phyloP scores from a whole-genome alignment of 2,113 vertebrate genomes.

The Calcarius ornatus region DNA sequence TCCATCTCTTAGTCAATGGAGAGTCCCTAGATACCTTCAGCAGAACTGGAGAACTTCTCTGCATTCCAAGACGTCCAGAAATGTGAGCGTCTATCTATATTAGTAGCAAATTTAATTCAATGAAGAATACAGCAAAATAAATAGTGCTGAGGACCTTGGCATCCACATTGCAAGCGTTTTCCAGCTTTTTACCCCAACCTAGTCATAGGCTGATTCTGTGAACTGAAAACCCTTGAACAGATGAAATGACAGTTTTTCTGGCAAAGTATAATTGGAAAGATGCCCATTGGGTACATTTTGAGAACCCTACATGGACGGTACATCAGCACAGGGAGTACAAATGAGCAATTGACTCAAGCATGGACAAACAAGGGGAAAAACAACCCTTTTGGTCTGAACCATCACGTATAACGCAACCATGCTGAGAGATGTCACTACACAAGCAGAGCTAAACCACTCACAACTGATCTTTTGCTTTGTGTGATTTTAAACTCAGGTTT shows the following conservation, averaged over 20 bases:
- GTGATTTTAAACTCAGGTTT: background rate
- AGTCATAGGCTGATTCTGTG: background rate
- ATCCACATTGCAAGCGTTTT: background rate
- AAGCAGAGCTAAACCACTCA: background rate
- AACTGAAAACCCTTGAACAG: background rate
- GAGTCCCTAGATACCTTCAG: background rate
- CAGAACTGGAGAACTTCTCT: background rate
- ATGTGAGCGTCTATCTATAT: background rate
- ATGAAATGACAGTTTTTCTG: background rate
- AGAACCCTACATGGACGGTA: background rate
- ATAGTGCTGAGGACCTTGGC: background rate
- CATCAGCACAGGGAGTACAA: background rate
- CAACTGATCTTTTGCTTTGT: background rate
- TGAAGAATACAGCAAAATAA: background rate
- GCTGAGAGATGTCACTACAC: background rate
- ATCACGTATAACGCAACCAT: background rate
- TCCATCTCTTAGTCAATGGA: background rate
- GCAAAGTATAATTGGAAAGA: background rate
- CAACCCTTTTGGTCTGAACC: fast-evolving
- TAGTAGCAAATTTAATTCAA: background rate
- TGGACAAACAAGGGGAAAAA: background rate
- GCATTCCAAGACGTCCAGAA: background rate
- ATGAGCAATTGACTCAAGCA: background rate
- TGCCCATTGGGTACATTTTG: background rate
- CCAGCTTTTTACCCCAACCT: background rate